Base-by-base conservation (phyloP, 2,113 vertebrate genomes). In the Brachyhypopomus occidentalis region DNA sequence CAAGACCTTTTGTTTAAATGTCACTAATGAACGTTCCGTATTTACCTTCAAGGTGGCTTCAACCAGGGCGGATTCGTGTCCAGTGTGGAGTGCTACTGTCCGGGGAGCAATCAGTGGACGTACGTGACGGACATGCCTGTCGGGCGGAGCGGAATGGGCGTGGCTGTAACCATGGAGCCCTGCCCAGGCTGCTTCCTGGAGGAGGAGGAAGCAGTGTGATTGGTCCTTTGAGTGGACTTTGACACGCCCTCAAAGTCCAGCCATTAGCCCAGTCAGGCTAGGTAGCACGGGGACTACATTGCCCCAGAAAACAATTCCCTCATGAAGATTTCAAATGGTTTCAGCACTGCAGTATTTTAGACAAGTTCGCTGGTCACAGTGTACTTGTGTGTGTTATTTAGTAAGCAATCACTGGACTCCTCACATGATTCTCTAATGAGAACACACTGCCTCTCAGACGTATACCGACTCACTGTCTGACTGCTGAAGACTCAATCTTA, bases 101-200 rank as follows among this genome's bases (percentile, higher is more conserved):
- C 92, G 0, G 88, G 91, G 3, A 89, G 64, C 14, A 91, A 94
- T 25, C 89, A 90, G 72, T 95, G 94, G 94, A 93, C 80, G 0
- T 72, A 80, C 11, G 52, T 94, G 77, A 89, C 91, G 0, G 84
- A 91, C 82, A 95, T 95, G 94, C 87, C 90, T 0, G 4, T 87
- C 0, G 92, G 90, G 20, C 91, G 93, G 80, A 95, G 94, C 66
- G 94, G 94, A 23, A 94, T 95, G 92, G 94, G 94, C 58, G 86
- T 94, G 17, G 90, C 93, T 1, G 94, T 95, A 12, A 95, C 94
- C 85, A 95, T 95, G 94, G 94, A 95, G 88, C 94, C 94, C 1
- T 95, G 94, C 77, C 94, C 94, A 0, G 90, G 92, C 72, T 91
- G 81, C 84, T 87, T 94, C 78, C 78, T 86, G 0, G 90, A 91